phyloP scores from a whole-genome alignment of 2,888 invertebrate genomes.

The Candidula unifasciata region DNA sequence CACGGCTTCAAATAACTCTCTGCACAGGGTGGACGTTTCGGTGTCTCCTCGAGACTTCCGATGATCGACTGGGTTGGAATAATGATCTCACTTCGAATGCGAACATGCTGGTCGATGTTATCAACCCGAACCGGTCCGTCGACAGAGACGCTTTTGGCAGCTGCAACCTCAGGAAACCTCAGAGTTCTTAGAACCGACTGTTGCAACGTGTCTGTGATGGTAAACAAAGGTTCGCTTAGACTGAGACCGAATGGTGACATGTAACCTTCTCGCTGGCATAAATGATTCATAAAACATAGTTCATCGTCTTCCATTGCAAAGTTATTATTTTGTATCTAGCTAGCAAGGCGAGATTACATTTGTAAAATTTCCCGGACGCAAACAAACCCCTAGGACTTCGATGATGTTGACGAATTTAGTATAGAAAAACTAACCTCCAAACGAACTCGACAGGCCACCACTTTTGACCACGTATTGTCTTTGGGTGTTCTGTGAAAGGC shows the following conservation, averaged over 20 bases:
- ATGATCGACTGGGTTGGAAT: not conserved
- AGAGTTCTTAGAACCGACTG: not conserved
- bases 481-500: too few species aligned
- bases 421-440: constrained; percentile 18
- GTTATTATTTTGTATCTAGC: not conserved
- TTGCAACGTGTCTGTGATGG: not conserved
- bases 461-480: not conserved
- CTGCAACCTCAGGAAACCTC: not conserved
- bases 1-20: not conserved
- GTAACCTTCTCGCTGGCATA: not conserved
- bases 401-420: not conserved
- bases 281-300: not conserved
- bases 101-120: not conserved
- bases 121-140: not conserved
- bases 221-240: not conserved
- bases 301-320: constrained; percentile 1
- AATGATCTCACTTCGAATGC: not conserved
- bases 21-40: too few species aligned
- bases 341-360: not conserved
- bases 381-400: not conserved
- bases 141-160: not conserved
- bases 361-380: not conserved
- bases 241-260: not conserved
- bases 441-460: not conserved
- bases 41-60: not conserved